These are phyloP conservation scores for Stenopsyche tienmushanensis DNA, from an alignment of 1,140 invertebrate genomes.

Conservation along the genomic window DNA sequence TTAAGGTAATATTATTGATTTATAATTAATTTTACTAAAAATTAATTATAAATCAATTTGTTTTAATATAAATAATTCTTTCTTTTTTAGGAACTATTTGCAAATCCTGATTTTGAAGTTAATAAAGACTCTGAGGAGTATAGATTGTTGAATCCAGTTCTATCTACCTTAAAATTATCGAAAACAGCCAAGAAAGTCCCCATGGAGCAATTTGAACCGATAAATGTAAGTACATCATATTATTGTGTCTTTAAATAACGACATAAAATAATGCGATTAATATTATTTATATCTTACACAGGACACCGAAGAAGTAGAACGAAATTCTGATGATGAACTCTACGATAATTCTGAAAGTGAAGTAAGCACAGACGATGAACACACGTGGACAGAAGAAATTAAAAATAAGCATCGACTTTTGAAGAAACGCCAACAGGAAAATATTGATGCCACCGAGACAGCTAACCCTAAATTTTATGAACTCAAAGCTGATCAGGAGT, in stretches of 20 bases:
- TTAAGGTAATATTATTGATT: slow-evolving; percentile 59
- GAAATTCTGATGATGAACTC: slow-evolving; percentile 53
- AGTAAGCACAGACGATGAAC: slow-evolving; percentile 74
- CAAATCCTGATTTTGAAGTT: slow-evolving; percentile 92
- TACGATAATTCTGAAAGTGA: slow-evolving; percentile 47
- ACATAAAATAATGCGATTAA: slow-evolving; percentile 1
- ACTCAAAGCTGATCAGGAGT: slow-evolving; percentile 63
- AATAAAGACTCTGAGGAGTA: slow-evolving; percentile 86
- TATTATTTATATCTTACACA: slow-evolving; percentile 25
- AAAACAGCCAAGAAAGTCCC: slow-evolving; percentile 42
- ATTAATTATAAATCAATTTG: slow-evolving; percentile 10
- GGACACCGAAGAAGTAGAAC: slow-evolving; percentile 49
- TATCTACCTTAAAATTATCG: slow-evolving; percentile 71
- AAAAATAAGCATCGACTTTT: slow-evolving; percentile 67
- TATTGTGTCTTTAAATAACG: slow-evolving; percentile 3
- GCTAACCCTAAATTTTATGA: slow-evolving; percentile 64
- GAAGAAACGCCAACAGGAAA: slow-evolving; percentile 51
- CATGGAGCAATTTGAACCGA: slow-evolving; percentile 45
- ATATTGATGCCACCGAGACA: slow-evolving; percentile 30
- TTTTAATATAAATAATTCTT: slow-evolving; percentile 21
- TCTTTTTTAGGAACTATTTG: slow-evolving; percentile 71
- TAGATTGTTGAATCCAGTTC: slow-evolving; percentile 83
- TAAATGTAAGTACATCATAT: slow-evolving; percentile 48
- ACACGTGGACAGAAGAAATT: slow-evolving; percentile 75
- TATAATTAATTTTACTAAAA: slow-evolving; percentile 4